Conservation (phyloP, 2,888 invertebrate genomes). For the Cephus pygmeus region DNA sequence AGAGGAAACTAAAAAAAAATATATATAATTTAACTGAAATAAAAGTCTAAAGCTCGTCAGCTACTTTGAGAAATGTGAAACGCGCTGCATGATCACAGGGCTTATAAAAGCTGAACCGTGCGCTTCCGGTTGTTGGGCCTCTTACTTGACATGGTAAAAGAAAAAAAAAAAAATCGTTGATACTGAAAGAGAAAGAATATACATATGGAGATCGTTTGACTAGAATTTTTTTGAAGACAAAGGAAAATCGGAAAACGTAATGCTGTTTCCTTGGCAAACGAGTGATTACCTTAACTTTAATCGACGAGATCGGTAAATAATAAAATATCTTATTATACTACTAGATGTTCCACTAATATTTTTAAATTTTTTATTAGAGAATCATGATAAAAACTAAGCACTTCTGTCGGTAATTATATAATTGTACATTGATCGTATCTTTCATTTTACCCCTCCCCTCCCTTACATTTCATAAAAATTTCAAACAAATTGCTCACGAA, state of each 20-base stretch:
- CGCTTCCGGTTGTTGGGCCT: background rate
- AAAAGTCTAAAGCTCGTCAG: too few species aligned
- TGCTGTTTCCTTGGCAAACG: background rate
- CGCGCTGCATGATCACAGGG: background rate
- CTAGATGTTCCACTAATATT: background rate
- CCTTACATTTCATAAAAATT: background rate
- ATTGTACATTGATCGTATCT: background rate
- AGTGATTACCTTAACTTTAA: background rate
- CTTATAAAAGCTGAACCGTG: background rate
- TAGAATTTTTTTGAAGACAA: background rate
- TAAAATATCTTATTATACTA: background rate
- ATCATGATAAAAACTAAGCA: background rate
- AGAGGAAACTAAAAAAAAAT: background rate
- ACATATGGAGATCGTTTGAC: background rate
- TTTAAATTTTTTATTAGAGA: background rate
- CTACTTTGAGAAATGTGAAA: background rate
- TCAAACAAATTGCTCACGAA: background rate
- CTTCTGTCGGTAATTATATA: background rate
- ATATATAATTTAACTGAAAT: background rate
- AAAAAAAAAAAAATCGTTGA: background rate
- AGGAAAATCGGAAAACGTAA: background rate
- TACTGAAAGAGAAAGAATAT: background rate
- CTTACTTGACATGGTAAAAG: background rate
- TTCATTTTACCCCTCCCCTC: background rate
- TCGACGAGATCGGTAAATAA: background rate